Base-by-base conservation (phyloP, 2,113 vertebrate genomes). In the Puffinus mauretanicus region DNA sequence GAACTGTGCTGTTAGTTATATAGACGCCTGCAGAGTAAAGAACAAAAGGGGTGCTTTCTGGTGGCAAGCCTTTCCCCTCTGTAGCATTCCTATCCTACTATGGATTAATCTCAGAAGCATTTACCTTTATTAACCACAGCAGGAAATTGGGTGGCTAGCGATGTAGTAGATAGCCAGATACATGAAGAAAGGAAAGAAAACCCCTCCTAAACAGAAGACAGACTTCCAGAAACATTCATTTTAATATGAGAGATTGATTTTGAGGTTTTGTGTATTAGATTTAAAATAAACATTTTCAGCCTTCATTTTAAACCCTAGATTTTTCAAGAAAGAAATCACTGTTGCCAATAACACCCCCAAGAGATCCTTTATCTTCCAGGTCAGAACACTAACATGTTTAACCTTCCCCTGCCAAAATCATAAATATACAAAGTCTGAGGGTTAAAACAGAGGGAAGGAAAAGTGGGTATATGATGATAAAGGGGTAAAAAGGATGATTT, bases 401-500 rank as follows among this genome's bases (percentile, higher is more conserved):
- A 65, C 9, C 3, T 58, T 15, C 16, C 3, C 16, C 32, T 66
- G 30, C 17, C 29, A 61, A 66, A 77, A n/a, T 16, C 10, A 73
- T 65, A 51, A 55, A 60, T 24, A 7, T 47, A 57, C 11, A 4
- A 47, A 60, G 9, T 14, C 27, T n/a, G 58, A 73, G 26, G 19
- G 10, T 64, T 40, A 69, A 73, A 73, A 51, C 11, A 47, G 46
- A 75, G 47, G 13, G 34, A 75, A 12, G 3, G 7, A 67, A 84
- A 70, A 64, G 11, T n/a, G 5, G 2, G 5, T 4, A 5, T 32
- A 25, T 18, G 4, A 71, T 12, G 2, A 36, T 20, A 58, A 62
- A 51, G 1, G 3, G 10, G 8, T 60, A 34, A 86, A 75, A 73
- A 75, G 0, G 4, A 47, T 5, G 0, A 54, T 1, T 1, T 57